Conservation (phyloP, 2,888 invertebrate genomes). For the Teinopalpus imperialis region DNA sequence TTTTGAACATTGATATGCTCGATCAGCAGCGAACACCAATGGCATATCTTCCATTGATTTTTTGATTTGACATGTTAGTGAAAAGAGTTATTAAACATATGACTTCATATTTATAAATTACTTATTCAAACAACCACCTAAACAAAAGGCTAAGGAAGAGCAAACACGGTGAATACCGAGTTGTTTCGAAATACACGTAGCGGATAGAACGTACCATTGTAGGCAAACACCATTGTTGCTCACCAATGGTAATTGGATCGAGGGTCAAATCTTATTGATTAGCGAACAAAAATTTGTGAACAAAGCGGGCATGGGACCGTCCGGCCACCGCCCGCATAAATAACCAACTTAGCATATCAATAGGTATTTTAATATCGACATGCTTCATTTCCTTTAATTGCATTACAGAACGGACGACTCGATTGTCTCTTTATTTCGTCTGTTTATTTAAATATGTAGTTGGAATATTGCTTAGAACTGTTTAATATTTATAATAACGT, state of each 20-base stretch:
- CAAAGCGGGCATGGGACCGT: constrained; percentile 61
- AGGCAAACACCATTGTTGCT: constrained; percentile 53
- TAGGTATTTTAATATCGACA: constrained; percentile 77
- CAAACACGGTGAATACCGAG: constrained; percentile 26
- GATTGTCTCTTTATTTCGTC: constrained; percentile 43
- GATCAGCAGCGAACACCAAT: no score
- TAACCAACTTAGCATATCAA: constrained; percentile 76
- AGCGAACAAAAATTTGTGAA: constrained; percentile 68
- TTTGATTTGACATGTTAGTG: no score
- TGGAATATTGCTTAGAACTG: constrained; percentile 30
- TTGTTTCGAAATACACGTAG: constrained; percentile 13
- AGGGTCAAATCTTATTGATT: constrained; percentile 72
- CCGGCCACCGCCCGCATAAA: constrained; percentile 58
- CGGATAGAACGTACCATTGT: constrained; percentile 44
- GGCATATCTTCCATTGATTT: no score
- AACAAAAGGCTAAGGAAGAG: no score
- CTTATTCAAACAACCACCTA: no score
- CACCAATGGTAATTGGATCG: constrained; percentile 65
- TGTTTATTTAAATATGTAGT: constrained; percentile 38
- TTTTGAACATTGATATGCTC: no score
- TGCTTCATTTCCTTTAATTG: constrained; percentile 78
- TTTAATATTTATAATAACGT: constrained; percentile 56
- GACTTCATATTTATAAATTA: no score
- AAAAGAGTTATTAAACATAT: no score
- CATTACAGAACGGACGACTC: constrained; percentile 61